Evolutionary conservation across 2,888 invertebrate species (phyloP), one percentile per base, ranked within the genome.

Genomic region (Cryptocephalus primarius): DNA sequence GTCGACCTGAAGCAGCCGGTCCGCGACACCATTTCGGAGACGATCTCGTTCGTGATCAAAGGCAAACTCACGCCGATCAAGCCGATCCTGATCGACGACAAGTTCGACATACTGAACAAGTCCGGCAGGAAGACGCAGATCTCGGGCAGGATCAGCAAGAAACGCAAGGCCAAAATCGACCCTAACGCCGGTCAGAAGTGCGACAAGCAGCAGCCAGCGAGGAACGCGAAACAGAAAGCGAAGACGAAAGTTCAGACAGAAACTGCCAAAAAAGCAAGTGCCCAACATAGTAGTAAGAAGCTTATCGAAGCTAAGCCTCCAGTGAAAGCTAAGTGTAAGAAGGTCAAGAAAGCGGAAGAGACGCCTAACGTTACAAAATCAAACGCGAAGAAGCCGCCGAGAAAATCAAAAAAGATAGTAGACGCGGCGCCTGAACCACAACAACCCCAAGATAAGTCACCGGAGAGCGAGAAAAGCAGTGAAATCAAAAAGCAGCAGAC

Each of bases 41-140:
- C 70, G 4, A 68, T 69, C 48, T 65, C 68, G 4, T 68, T 67
- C 49, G 68, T 68, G n/a, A 67, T 68, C 32, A 66, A 67, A 52
- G 68, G 67, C 33, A 65, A 70, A 55, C 48, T 67, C 31, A 64
- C 66, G 3, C 66, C 66, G 2, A 60, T 65, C 11, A 63, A 65
- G 51, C 57, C 64, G 32, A 58, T 55, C 34, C 49, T 54, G 9
- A 44, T 56, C n/a, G 47, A 53, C 14, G 49, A 54, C 39, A 53
- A 55, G 46, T 45, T 47, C 12, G 48, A 51, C 40, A 38, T 59
- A 46, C 49, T 58, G 39, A 56, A 46, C 22, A 61, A 58, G 45
- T 46, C 50, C 1, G 56, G 48, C 12, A 44, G 32, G 33, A 44
- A 32, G 34, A 11, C 47, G 12, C 39, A 43, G 33, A 51, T 45